Evolutionary conservation across 1,140 invertebrate species (phyloP).

Genomic region (Polypedilum vanderplanki): DNA sequence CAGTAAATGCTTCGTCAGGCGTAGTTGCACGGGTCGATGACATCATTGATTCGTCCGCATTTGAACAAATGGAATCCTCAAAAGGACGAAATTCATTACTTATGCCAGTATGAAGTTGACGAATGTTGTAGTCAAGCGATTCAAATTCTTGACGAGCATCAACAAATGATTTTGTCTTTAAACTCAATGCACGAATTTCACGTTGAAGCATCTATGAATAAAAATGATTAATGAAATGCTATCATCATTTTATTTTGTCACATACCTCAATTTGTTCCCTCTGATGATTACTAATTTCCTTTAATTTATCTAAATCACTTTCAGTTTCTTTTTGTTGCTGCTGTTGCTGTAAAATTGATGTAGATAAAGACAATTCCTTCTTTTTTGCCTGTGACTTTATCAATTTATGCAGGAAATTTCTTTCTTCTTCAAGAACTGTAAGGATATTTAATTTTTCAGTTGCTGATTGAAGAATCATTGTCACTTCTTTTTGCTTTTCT

Average conservation of each 20-base stretch:
- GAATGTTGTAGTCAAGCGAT: not conserved
- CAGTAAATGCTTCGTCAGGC: slow-evolving; percentile 36
- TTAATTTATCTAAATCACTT: slow-evolving; percentile 43
- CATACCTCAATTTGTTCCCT: slow-evolving; percentile 43
- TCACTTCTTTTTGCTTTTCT: slow-evolving; percentile 42
- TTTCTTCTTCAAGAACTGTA: slow-evolving; percentile 50
- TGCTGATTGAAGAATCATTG: slow-evolving; percentile 47
- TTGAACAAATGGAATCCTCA: slow-evolving; percentile 28
- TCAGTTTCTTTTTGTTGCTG: slow-evolving; percentile 35
- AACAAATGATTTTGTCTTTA: slow-evolving; percentile 40
- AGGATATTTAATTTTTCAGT: slow-evolving; percentile 52
- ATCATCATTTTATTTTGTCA: not conserved
- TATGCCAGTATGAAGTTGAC: not conserved
- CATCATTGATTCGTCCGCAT: slow-evolving; percentile 30
- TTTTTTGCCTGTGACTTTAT: slow-evolving; percentile 43
- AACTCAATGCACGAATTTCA: slow-evolving; percentile 39
- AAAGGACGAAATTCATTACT: not conserved
- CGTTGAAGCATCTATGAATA: slow-evolving; percentile 37
- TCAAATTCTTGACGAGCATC: slow-evolving; percentile 31
- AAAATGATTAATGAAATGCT: slow-evolving; percentile 29
- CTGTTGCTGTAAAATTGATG: slow-evolving; percentile 31
- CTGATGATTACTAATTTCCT: slow-evolving; percentile 39
- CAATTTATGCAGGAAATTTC: slow-evolving; percentile 44
- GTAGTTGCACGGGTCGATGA: slow-evolving; percentile 31
- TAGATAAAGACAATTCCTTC: slow-evolving; percentile 37